Evolutionary conservation across 2,113 vertebrate species (phyloP).

Genomic region (Triplophysa dalaica): DNA sequence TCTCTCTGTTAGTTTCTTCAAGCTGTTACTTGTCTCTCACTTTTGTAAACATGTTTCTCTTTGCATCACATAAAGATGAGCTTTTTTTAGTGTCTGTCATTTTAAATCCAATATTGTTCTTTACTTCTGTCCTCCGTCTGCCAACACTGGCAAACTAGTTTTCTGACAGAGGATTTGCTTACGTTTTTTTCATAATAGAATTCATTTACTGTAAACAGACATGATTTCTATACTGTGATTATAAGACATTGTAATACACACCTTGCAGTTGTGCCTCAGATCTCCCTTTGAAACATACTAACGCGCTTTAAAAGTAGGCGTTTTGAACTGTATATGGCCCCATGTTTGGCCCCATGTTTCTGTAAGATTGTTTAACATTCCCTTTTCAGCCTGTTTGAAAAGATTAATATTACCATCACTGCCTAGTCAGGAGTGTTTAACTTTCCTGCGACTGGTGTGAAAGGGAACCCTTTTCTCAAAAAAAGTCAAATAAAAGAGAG

Average conservation of each 20-base stretch:
- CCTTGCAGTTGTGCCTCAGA: constrained; percentile 20
- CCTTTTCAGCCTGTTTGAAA: constrained; percentile 69
- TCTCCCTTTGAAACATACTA: constrained; percentile 18
- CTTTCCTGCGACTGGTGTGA: constrained; percentile 62
- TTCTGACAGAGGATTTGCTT: constrained; percentile 24
- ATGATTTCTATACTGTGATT: constrained; percentile 42
- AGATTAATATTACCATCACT: constrained; percentile 72
- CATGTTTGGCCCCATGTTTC: constrained; percentile 50
- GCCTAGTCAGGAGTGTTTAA: constrained; percentile 72
- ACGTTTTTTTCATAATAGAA: constrained; percentile 53
- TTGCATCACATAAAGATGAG: no score
- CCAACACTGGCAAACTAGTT: constrained; percentile 3
- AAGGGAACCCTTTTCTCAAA: constrained; percentile 57
- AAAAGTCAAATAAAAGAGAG: constrained; percentile 60
- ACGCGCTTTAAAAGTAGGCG: constrained; percentile 26
- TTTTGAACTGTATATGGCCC: constrained; percentile 34
- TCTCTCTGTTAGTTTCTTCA: no score
- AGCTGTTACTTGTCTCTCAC: no score
- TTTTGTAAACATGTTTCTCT: no score
- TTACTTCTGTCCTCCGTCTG: no score
- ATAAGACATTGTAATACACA: constrained; percentile 51
- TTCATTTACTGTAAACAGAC: constrained; percentile 51
- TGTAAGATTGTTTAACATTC: constrained; percentile 70
- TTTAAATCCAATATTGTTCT: no score
- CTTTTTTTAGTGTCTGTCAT: no score